Percentiles rank a stretch among this genome's conserved stretches.
phyloP scores from a whole-genome alignment of 2,113 vertebrate genomes.

The Narcine bancroftii region DNA sequence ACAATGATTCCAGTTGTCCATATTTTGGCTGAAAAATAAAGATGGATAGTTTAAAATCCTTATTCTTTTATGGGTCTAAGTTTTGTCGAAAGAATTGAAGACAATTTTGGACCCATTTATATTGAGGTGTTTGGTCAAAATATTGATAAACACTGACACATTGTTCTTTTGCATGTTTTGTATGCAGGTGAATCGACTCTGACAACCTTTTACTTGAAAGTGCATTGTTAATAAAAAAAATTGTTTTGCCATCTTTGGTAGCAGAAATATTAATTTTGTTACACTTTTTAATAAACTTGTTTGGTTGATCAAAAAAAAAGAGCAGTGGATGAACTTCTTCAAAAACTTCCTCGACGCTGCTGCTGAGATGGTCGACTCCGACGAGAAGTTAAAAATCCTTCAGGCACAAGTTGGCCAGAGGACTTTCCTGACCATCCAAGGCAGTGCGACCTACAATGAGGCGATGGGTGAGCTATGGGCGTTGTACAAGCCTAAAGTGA shows the following conservation, averaged over 20 bases:
- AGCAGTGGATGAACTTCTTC: too few relatives aligned
- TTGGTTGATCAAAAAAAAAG: too few relatives aligned
- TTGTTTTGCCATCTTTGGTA: background rate
- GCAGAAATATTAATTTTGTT: background rate
- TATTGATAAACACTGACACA: background rate
- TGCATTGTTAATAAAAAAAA: background rate
- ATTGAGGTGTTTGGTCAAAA: background rate
- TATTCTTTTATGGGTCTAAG: background rate
- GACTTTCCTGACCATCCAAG: too few relatives aligned
- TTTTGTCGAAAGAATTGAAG: background rate
- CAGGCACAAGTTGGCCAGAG: too few relatives aligned
- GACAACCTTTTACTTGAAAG: background rate
- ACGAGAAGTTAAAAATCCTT: too few relatives aligned
- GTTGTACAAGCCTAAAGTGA: too few relatives aligned
- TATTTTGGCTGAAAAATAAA: background rate
- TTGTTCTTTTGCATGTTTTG: background rate
- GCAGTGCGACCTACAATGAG: too few relatives aligned
- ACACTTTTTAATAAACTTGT: slow-evolving; percentile 8
- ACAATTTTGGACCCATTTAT: background rate
- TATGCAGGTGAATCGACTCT: background rate
- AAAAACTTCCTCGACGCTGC: too few relatives aligned
- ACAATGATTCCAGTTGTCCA: background rate
- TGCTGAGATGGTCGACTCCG: too few relatives aligned
- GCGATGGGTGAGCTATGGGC: too few relatives aligned
- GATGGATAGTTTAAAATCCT: background rate